Evolutionary conservation across 2,888 invertebrate genomes (phyloP).

Genomic region (Drosophila paracracens): DNA sequence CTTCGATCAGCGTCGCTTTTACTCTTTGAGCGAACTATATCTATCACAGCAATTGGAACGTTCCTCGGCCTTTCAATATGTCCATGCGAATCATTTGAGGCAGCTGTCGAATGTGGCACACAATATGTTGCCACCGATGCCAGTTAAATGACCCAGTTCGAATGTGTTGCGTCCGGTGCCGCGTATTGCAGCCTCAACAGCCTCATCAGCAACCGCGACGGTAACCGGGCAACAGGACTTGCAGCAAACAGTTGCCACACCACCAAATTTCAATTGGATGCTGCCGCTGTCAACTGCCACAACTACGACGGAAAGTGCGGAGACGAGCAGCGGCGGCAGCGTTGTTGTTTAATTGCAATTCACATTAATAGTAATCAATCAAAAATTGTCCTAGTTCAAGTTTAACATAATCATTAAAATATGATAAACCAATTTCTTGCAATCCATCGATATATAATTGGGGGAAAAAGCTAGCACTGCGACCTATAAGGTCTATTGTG

Average conservation of each 20-base stretch:
- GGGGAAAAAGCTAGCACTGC: no score
- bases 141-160: slow-evolving; percentile 84
- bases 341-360: slow-evolving; percentile 53
- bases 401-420: slow-evolving; percentile 48
- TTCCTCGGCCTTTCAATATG: slow-evolving; percentile 84
- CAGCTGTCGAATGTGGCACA: slow-evolving; percentile 73
- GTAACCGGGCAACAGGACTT: slow-evolving; percentile 27
- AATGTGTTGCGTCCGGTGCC: slow-evolving; percentile 84
- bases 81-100: slow-evolving; percentile 81
- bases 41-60: slow-evolving; percentile 83
- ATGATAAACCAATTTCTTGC: not conserved
- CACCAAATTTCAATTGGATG: slow-evolving; percentile 59
- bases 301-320: slow-evolving; percentile 2
- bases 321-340: slow-evolving; percentile 20
- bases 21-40: slow-evolving; percentile 84
- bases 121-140: slow-evolving; percentile 69
- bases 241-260: slow-evolving; percentile 30
- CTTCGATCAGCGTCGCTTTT: slow-evolving; percentile 83
- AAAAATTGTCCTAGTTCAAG: slow-evolving; percentile 58
- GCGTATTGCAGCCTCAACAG: slow-evolving; percentile 76
- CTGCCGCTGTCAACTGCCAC: slow-evolving; percentile 34
- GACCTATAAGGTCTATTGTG: no score
- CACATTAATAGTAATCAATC: slow-evolving; percentile 42
- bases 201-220: slow-evolving; percentile 22
- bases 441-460: not conserved